Conservation (phyloP, 2,797 vertebrate species). For the Anolis apletophallus region DNA sequence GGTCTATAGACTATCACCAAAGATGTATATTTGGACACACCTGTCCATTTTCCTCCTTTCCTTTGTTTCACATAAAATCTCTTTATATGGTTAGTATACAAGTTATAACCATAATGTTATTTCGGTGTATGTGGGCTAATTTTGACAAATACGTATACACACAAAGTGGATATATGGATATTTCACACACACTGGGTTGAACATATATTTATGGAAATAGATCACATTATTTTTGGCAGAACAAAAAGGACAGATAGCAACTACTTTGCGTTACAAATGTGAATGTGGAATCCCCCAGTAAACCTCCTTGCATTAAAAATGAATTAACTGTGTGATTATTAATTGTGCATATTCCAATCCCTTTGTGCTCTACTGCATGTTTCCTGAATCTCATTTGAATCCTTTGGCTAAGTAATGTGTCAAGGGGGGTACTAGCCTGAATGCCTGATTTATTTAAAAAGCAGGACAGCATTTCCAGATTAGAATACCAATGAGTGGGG, state of each 20-base stretch:
- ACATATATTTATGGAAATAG: constrained; percentile 66
- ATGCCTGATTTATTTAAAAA: constrained; percentile 99
- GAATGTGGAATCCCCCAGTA: constrained; percentile 83
- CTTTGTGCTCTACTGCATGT: constrained; percentile 96
- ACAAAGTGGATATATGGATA: not conserved
- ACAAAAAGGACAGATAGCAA: constrained; percentile 77
- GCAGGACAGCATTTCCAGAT: constrained; percentile 92
- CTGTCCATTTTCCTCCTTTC: constrained; percentile 13
- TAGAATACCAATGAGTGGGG: constrained; percentile 99
- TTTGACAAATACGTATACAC: not conserved
- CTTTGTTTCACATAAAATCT: constrained; percentile 44
- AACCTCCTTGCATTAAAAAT: constrained; percentile 93
- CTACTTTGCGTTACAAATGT: constrained; percentile 82
- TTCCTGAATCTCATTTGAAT: constrained; percentile 98
- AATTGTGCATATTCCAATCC: constrained; percentile 99
- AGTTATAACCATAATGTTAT: constrained; percentile 44
- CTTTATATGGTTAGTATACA: constrained; percentile 52
- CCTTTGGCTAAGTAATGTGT: constrained; percentile 96
- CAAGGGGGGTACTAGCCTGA: constrained; percentile 93
- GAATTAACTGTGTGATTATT: constrained; percentile 99
- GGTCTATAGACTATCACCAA: constrained; percentile 9
- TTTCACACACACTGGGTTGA: not conserved
- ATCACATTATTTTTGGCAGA: constrained; percentile 72
- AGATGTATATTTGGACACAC: constrained; percentile 15
- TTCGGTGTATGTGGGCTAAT: constrained; percentile 47